These are phyloP conservation scores for Ifrita kowaldi DNA, from an alignment of 2,113 vertebrate genomes.

Conservation along the genomic window DNA sequence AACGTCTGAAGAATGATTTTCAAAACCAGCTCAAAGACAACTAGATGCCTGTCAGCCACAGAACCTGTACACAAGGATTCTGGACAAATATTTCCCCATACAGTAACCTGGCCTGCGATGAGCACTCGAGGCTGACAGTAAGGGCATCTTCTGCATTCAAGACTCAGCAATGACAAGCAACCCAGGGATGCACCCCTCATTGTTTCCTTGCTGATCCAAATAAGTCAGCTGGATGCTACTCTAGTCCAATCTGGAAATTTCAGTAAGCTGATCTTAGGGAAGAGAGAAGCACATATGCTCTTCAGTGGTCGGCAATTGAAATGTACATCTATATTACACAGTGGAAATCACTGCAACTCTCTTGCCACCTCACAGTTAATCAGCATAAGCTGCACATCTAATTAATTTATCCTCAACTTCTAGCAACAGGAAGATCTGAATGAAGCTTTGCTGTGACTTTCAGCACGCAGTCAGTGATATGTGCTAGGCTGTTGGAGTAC, in stretches of 20 bases:
- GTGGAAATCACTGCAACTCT: neutral
- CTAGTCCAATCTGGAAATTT: neutral
- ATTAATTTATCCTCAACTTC: slow-evolving; percentile 19
- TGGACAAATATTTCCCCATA: neutral
- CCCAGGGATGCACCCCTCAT: neutral
- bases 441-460: neutral
- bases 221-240: neutral
- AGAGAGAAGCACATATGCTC: neutral
- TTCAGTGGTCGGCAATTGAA: neutral
- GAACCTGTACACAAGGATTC: neutral
- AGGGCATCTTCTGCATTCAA: neutral
- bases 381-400: neutral
- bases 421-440: neutral
- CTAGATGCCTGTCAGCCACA: neutral
- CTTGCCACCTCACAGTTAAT: neutral
- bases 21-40: neutral
- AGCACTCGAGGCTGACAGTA: neutral
- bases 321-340: neutral
- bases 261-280: neutral
- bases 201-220: neutral
- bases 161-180: accelerated
- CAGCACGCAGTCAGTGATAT: neutral
- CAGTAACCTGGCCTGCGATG: neutral
- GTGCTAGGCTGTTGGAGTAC: neutral
- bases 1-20: neutral